These are phyloP conservation scores for Torymus texanus DNA, from an alignment of 2,888 invertebrate genomes.

Conservation along the genomic window DNA sequence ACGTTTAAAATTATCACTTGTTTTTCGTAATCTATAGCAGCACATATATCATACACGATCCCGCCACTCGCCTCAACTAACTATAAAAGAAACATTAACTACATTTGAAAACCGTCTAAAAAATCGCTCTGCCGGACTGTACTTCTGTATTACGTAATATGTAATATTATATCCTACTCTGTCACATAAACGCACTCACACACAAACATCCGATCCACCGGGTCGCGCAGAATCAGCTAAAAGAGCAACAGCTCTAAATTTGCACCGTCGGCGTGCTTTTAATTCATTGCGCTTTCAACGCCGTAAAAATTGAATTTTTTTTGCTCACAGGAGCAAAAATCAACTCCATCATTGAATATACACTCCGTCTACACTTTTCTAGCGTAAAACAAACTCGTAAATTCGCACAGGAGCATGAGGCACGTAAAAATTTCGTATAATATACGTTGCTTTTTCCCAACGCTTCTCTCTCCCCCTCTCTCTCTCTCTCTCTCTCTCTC, in stretches of 20 bases:
- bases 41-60: too few relatives aligned
- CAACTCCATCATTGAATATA: constrained; percentile 39
- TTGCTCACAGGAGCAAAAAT: constrained; percentile 6
- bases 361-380: background rate
- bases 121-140: too few relatives aligned
- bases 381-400: constrained; percentile 45
- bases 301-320: constrained; percentile 42
- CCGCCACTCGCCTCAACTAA: too few relatives aligned
- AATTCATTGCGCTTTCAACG: background rate
- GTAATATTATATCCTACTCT: background rate
- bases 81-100: too few relatives aligned
- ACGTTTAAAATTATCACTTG: too few relatives aligned
- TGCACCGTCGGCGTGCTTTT: background rate
- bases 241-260: constrained; percentile 4
- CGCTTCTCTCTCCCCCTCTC: too few relatives aligned
- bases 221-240: background rate
- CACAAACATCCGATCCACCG: background rate
- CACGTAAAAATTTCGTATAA: background rate
- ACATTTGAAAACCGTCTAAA: too few relatives aligned
- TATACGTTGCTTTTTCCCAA: too few relatives aligned
- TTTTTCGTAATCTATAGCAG: too few relatives aligned
- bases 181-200: background rate
- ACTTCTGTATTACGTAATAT: too few relatives aligned
- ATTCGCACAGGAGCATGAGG: constrained; percentile 5
- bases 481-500: too few relatives aligned